Evolutionary conservation across 2,113 vertebrate species (phyloP).

Genomic region (Lampris megalopsis): DNA sequence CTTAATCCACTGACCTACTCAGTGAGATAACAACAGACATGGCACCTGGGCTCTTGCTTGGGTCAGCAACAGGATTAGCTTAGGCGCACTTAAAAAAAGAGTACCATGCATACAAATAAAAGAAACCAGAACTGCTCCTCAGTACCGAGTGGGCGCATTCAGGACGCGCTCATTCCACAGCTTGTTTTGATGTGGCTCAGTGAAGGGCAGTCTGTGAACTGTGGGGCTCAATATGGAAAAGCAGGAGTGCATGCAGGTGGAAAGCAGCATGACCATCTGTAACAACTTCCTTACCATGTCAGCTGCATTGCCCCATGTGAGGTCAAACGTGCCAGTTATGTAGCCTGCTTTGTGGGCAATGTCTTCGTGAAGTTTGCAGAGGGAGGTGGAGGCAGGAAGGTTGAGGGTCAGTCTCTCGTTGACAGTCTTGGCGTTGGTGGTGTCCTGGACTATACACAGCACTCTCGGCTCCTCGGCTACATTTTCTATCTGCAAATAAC

Average conservation of each 20-base stretch:
- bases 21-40: slow-evolving; percentile 77
- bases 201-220: neutral
- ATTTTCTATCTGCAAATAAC: slow-evolving; percentile 90
- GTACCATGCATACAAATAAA: slow-evolving; percentile 22
- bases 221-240: neutral
- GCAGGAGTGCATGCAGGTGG: neutral
- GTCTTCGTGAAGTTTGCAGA: slow-evolving; percentile 90
- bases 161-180: neutral
- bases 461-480: slow-evolving; percentile 96
- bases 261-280: neutral
- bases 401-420: slow-evolving; percentile 94
- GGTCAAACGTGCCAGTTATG: slow-evolving; percentile 90
- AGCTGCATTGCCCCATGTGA: slow-evolving; percentile 85
- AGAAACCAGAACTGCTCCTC: neutral
- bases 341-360: slow-evolving; percentile 96
- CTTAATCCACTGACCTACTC: slow-evolving; percentile 84
- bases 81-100: slow-evolving; percentile 70
- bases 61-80: slow-evolving; percentile 81
- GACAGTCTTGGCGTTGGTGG: slow-evolving; percentile 91
- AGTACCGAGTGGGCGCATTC: neutral
- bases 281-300: slow-evolving; percentile 82
- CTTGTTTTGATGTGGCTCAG: neutral
- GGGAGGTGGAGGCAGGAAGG: slow-evolving; percentile 92
- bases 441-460: slow-evolving; percentile 98
- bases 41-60: slow-evolving; percentile 74